Base-by-base conservation (phyloP, 2,113 vertebrate species). In the Guaruba guarouba region DNA sequence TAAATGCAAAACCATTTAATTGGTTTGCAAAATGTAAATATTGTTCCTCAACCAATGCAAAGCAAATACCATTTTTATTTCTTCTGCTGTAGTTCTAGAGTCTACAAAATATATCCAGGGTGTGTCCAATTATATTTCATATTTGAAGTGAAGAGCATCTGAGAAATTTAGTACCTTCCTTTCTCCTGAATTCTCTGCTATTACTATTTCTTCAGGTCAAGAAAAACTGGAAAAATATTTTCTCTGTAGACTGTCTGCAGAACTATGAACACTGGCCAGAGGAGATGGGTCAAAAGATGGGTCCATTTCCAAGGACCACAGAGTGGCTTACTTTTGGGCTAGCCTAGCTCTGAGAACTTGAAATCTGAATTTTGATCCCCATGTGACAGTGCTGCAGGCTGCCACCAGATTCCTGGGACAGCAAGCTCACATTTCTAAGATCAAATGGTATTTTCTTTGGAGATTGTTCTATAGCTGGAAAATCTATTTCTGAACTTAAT, bases 401-500 rank as follows among this genome's bases (percentile, higher is more conserved):
- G 88, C 81, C 84, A 93, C 61, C 83, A 96, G 86, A 92, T 87
- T 93, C 77, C 80, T 91, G 74, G 62, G 86, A 92, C 81, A 96
- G 83, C 39, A 88, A 82, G 70, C 67, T 94, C 55, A 66, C 23
- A 91, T 94, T 94, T 93, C 71, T 83, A 94, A 90, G 88, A 95
- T 92, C 75, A 97, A 92, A 95, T 25, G 4, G 31, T 94, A 80
- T 93, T 96, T 95, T 95, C 86, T 93, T 94, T 91, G 86, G 95
- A 91, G 70, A 79, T 91, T 87, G 93, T 92, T 86, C 86, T 93
- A 61, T 75, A 87, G 75, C 81, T 96, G 90, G 78, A 96, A 93
- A 96, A 95, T 89, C 61, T 96, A 96, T 96, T 97, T 96, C 95
- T 94, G 89, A 96, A 96, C 75, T 94, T 97, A 96, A 97, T 97